Conservation (phyloP, 2,888 invertebrate species). For the Notodonta ziczac region DNA sequence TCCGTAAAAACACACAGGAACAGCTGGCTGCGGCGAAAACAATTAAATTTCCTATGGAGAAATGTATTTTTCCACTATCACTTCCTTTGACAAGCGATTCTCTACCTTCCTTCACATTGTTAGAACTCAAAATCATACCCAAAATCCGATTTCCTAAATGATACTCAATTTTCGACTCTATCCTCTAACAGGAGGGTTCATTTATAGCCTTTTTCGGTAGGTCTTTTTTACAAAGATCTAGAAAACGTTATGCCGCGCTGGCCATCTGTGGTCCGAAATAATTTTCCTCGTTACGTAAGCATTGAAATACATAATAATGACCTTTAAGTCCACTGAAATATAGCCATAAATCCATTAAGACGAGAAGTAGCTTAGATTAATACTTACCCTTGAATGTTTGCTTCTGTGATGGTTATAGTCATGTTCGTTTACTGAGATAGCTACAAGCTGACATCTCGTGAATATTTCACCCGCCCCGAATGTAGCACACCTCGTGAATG, state of each 20-base stretch:
- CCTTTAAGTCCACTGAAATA: too few species aligned
- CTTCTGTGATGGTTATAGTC: too few species aligned
- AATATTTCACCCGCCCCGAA: constrained; percentile 29
- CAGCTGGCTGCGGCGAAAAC: background rate
- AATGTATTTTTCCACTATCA: background rate
- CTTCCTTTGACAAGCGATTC: background rate
- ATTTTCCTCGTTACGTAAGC: background rate
- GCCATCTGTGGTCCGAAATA: background rate
- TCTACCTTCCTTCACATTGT: constrained; percentile 13
- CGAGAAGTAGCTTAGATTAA: too few species aligned
- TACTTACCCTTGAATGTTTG: too few species aligned
- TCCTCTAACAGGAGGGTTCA: background rate
- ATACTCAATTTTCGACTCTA: background rate
- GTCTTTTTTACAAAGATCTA: background rate
- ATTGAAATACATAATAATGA: background rate
- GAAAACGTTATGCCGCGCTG: too few species aligned
- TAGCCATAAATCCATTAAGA: too few species aligned
- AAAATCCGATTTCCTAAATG: background rate
- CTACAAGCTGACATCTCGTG: constrained; percentile 12
- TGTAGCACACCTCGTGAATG: constrained; percentile 29
- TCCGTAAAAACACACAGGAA: background rate
- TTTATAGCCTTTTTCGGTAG: background rate
- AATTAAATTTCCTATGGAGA: constrained; percentile 2
- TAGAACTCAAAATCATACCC: background rate
- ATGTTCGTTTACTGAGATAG: background rate